Base-by-base conservation (phyloP, 2,888 invertebrate genomes). In the Papilio elwesi region DNA sequence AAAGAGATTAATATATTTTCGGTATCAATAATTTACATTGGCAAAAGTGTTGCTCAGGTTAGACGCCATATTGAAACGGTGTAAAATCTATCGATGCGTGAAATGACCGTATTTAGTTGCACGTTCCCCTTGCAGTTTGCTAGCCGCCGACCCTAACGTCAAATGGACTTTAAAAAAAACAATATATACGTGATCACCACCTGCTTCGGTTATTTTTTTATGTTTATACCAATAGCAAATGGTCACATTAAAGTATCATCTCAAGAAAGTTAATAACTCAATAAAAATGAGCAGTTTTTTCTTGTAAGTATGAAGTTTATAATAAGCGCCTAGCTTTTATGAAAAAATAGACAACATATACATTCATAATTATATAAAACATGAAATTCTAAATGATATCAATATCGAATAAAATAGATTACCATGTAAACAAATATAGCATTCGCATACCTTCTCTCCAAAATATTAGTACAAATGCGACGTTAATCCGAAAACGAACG, bases 91-190 rank as follows among this genome's bases (percentile, higher is more conserved):
- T n/a, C 38, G 59, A 59, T 59, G 59, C 59, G 59, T 59, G 59
- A 59, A 59, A 59, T 59, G 13, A 59, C 59, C 38, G 38, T 59
- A 59, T 59, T 59, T 59, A 38, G 59, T 59, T 59, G 59, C 59
- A 38, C 59, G n/a, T 62, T 62, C 59, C 43, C 0, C 59, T 38
- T 38, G 13, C n/a, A 43, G 9, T 43, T 43, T 43, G 6, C 43
- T 43, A 6, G 43, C 43, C 43, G 43, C 38, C 43, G 59, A 62
- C 38, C n/a, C 59, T 43, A 62, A 15, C 59, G n/a, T 62, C 10
- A 43, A 62, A 59, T n/a, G 43, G 38, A 4, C 1, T n/a, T 12
- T 26, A 62, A 62, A 62, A 62, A 62, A 6, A 11, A 13, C 8
- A 49, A 5, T 6, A 43, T 43, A 43, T 10, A 62, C 59, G 15